Conservation (phyloP, 92 coral and sea anemone genomes). For the Parazoanthus atlanticus region DNA sequence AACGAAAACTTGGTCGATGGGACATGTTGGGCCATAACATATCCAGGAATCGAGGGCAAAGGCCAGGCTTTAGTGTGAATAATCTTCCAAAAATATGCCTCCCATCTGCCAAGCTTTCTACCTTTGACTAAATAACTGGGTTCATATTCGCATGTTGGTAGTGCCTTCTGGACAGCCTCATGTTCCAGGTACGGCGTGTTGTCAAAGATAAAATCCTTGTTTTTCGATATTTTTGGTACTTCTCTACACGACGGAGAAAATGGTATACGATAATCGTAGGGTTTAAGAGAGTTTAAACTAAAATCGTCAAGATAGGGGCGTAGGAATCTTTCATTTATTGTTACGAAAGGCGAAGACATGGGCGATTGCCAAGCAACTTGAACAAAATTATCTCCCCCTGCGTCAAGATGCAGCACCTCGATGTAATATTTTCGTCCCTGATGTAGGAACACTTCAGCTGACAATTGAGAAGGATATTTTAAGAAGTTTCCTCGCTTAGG, state of each 20-base stretch:
- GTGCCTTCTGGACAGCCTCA: not conserved
- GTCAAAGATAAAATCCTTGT: slow-evolving; percentile 25
- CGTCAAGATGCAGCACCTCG: slow-evolving; percentile 17
- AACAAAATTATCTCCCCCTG: slow-evolving; percentile 22
- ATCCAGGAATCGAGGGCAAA: not conserved
- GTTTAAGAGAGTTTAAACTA: not conserved
- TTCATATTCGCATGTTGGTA: slow-evolving; percentile 9
- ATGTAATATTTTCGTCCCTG: slow-evolving; percentile 9
- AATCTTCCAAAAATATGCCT: not conserved
- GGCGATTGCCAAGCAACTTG: slow-evolving; percentile 19
- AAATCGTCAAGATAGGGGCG: slow-evolving; percentile 23
- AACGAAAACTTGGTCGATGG: not conserved
- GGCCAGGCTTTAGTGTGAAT: slow-evolving; percentile 26
- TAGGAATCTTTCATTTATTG: not conserved
- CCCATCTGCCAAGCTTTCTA: slow-evolving; percentile 17
- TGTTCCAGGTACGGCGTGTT: slow-evolving; percentile 19
- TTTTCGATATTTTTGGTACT: not conserved
- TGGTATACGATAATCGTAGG: slow-evolving; percentile 28
- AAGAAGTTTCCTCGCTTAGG: not conserved
- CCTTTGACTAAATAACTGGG: slow-evolving; percentile 11
- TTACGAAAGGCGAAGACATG: not conserved
- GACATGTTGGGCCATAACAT: not conserved
- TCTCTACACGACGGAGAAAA: not conserved
- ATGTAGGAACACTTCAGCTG: not conserved
- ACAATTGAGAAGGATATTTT: not conserved